Evolutionary conservation across 2,113 vertebrate species (phyloP).

Genomic region (Apeltes quadracus): DNA sequence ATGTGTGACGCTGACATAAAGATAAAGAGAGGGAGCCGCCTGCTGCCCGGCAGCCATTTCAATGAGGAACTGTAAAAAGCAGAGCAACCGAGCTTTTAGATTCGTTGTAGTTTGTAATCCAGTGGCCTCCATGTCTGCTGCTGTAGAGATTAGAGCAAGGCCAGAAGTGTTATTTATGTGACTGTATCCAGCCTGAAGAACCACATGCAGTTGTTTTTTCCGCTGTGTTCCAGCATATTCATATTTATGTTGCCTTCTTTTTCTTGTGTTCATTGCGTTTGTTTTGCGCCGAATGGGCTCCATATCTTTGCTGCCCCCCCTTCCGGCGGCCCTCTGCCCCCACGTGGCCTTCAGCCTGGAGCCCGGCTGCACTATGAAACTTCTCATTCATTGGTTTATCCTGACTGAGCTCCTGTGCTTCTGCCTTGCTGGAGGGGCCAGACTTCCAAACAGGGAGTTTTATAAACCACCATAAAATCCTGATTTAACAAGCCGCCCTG

Average conservation of each 20-base stretch:
- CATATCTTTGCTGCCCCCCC: slow-evolving; percentile 10
- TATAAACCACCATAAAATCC: slow-evolving; percentile 7
- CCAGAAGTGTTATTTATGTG: slow-evolving; percentile 32
- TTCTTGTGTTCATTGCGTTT: slow-evolving; percentile 21
- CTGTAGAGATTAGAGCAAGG: slow-evolving; percentile 8
- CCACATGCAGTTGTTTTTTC: not conserved
- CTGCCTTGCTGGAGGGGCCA: not conserved
- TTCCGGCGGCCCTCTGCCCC: slow-evolving; percentile 26
- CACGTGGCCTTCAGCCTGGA: slow-evolving; percentile 63
- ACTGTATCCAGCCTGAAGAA: slow-evolving; percentile 9
- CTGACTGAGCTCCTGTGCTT: not conserved
- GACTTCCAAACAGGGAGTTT: slow-evolving; percentile 35
- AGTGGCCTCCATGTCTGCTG: not conserved
- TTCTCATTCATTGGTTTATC: not conserved
- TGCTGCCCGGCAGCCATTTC: not conserved
- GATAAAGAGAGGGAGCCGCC: not conserved
- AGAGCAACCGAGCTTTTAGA: not conserved
- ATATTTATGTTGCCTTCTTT: not conserved
- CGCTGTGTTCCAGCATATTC: slow-evolving; percentile 10
- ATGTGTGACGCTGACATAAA: not conserved
- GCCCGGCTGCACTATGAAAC: not conserved
- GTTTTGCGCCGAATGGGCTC: slow-evolving; percentile 7
- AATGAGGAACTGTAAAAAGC: slow-evolving; percentile 17
- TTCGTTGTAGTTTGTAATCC: not conserved
- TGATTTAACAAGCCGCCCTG: not conserved